Conservation (phyloP, 2,888 invertebrate genomes). For the Lithophane socia region DNA sequence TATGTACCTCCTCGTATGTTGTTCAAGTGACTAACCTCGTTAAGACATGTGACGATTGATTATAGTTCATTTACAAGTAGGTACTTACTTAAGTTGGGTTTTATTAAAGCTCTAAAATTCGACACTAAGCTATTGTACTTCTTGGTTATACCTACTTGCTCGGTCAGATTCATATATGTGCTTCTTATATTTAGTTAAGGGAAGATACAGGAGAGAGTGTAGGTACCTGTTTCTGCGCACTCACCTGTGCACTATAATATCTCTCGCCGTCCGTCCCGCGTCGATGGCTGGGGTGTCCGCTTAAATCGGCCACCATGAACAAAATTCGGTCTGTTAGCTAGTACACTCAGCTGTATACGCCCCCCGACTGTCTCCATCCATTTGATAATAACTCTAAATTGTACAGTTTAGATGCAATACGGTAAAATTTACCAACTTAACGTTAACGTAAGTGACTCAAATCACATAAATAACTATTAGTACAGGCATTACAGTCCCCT, state of each 20-base stretch:
- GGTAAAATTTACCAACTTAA: background rate
- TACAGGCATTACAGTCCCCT: background rate
- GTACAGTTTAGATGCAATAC: background rate
- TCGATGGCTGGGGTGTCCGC: background rate
- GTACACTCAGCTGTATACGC: background rate
- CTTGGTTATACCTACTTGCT: background rate
- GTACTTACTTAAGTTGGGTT: background rate
- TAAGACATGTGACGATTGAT: background rate
- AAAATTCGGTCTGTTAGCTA: background rate
- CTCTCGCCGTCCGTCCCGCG: background rate
- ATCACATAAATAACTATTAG: conserved; percentile 1
- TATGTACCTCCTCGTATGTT: background rate
- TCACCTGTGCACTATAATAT: background rate
- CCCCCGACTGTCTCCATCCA: background rate
- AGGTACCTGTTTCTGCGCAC: background rate
- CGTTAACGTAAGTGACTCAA: background rate
- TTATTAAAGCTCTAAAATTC: background rate
- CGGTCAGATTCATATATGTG: background rate
- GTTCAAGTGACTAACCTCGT: background rate
- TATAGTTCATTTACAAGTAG: background rate
- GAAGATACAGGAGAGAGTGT: background rate
- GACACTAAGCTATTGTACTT: background rate
- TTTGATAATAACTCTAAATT: background rate
- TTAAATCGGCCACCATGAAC: background rate
- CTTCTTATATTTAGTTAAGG: background rate